These are phyloP conservation scores for Laticauda colubrina DNA, from an alignment of 2,113 vertebrate species.

Conservation along the genomic window DNA sequence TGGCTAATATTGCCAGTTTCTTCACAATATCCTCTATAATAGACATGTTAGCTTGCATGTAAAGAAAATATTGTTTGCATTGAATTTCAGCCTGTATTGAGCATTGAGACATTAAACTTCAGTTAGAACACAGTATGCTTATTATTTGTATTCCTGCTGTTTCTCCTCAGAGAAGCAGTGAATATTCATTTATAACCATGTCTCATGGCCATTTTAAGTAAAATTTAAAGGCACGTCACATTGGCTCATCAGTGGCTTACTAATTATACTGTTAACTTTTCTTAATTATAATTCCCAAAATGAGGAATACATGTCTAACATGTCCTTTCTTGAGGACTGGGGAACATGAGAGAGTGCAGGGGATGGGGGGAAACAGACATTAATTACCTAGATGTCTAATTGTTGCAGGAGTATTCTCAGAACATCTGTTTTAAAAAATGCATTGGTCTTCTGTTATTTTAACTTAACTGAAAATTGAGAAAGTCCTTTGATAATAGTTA, in stretches of 20 bases:
- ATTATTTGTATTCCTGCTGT: not conserved
- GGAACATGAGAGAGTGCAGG: too few relatives aligned
- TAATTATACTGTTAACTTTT: not conserved
- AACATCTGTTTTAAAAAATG: not conserved
- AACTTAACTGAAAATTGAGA: not conserved
- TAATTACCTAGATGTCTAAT: not conserved
- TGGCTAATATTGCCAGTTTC: not conserved
- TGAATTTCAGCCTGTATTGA: not conserved
- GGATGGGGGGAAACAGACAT: not conserved
- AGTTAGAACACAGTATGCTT: not conserved
- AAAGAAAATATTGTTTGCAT: not conserved
- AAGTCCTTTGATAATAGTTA: not conserved
- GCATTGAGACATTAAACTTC: not conserved
- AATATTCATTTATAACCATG: not conserved
- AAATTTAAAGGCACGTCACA: not conserved
- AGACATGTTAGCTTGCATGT: not conserved
- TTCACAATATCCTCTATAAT: not conserved
- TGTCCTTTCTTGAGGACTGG: not conserved
- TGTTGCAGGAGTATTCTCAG: not conserved
- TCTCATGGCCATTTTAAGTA: not conserved
- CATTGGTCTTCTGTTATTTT: not conserved
- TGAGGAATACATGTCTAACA: not conserved
- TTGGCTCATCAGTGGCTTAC: not conserved
- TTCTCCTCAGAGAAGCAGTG: not conserved
- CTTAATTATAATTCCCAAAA: not conserved